Evolutionary conservation across 2,888 invertebrate genomes (phyloP).

Genomic region (Drosophila kuntzei): DNA sequence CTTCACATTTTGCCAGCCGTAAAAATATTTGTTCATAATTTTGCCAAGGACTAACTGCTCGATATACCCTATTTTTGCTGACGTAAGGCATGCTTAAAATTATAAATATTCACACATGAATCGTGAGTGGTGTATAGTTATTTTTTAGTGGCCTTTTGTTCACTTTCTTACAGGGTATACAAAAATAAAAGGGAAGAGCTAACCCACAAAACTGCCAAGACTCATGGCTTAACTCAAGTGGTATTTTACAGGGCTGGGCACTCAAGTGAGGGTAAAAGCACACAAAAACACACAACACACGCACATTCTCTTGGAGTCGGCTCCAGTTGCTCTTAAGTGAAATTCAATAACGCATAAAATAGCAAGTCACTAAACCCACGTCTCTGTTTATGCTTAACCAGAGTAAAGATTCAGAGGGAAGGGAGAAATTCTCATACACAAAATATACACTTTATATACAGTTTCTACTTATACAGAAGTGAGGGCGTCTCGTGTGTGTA

Average conservation of each 20-base stretch:
- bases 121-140: background rate
- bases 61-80: conserved; percentile 11
- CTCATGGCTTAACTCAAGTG: conserved; percentile 56
- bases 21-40: conserved; percentile 48
- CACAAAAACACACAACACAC: conserved; percentile 17
- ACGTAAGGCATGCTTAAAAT: conserved; percentile 5
- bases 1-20: conserved; percentile 25
- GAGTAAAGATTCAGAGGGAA: background rate
- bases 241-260: conserved; percentile 54
- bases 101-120: conserved; percentile 9
- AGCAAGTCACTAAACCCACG: conserved; percentile 59
- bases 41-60: conserved; percentile 12
- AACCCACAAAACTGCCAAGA: conserved; percentile 35
- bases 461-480: conserved; percentile 7
- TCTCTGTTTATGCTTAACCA: conserved; percentile 17
- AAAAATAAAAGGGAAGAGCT: conserved; percentile 15
- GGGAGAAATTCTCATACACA: conserved; percentile 22
- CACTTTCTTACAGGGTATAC: conserved; percentile 22
- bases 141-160: background rate
- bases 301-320: conserved; percentile 24
- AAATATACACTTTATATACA: background rate
- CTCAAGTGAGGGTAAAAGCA: conserved; percentile 40
- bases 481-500: background rate
- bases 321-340: conserved; percentile 72
- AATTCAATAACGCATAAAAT: conserved; percentile 81